phyloP scores from a whole-genome alignment of 2,113 vertebrate genomes.

The Thunnus thynnus region DNA sequence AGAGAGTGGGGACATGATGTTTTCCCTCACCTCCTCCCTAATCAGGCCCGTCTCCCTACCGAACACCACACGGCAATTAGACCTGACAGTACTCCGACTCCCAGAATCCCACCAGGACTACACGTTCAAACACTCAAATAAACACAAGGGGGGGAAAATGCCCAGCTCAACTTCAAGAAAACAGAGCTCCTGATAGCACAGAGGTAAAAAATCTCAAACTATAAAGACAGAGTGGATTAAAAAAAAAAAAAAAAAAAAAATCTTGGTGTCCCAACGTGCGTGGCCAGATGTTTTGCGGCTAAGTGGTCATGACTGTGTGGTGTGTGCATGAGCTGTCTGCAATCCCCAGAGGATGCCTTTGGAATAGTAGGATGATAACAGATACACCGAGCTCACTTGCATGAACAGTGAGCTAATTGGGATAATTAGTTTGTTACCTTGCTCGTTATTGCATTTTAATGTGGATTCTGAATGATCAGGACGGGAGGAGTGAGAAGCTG shows the following conservation, averaged over 20 bases:
- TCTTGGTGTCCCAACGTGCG: constrained; percentile 14
- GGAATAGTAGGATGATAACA: constrained; percentile 51
- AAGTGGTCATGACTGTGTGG: constrained; percentile 56
- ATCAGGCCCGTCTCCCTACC: constrained; percentile 93
- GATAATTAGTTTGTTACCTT: constrained; percentile 78
- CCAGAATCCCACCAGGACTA: constrained; percentile 75
- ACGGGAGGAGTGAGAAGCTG: constrained; percentile 24
- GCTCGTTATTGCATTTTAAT: constrained; percentile 78
- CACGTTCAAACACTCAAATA: constrained; percentile 74
- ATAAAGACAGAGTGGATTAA: constrained; percentile 27
- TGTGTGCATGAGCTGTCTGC: constrained; percentile 23
- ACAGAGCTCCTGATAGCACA: constrained; percentile 37
- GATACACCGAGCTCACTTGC: constrained; percentile 59
- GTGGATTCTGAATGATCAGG: constrained; percentile 64
- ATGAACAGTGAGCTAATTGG: constrained; percentile 77
- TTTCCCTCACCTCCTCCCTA: constrained; percentile 93
- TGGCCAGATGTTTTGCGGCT: constrained; percentile 68
- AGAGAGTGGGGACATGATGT: constrained; percentile 87
- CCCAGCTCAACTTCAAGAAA: constrained; percentile 62
- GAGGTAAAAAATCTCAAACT: constrained; percentile 45
- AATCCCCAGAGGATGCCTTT: constrained; percentile 61
- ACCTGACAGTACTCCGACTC: constrained; percentile 92
- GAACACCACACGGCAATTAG: constrained; percentile 95
- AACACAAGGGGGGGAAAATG: constrained; percentile 53
- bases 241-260: constrained; percentile 16